A percentile compares a stretch with the other conserved stretches of the same genome.
These are phyloP conservation scores for Pteropus alecto DNA, from an alignment of 2,113 vertebrate species.

Conservation along the genomic window DNA sequence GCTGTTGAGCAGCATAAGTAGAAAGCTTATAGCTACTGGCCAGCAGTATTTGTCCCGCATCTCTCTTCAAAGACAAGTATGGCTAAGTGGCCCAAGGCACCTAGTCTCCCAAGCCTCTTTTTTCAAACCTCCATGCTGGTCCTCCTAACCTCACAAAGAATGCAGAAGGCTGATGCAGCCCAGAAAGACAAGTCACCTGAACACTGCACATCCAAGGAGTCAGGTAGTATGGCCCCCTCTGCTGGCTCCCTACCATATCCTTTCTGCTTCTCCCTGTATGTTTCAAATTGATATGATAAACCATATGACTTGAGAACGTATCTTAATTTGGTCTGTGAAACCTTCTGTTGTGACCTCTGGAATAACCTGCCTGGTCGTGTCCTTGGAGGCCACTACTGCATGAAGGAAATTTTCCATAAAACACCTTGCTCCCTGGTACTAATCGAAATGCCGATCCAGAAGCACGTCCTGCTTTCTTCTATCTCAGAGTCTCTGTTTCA, in stretches of 20 bases:
- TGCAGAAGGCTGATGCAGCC: neutral
- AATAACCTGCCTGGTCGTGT: neutral
- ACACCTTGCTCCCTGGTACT: neutral
- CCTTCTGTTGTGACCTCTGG: neutral
- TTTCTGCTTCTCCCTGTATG: neutral
- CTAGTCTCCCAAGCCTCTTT: neutral
- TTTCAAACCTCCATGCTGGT: neutral
- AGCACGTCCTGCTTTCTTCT: neutral
- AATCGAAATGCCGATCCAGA: neutral
- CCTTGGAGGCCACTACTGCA: fast-evolving
- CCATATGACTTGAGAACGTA: neutral
- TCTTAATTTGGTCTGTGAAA: neutral
- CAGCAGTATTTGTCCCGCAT: neutral
- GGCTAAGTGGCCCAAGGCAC: neutral
- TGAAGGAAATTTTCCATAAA: neutral
- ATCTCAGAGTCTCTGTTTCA: neutral
- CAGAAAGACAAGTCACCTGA: neutral
- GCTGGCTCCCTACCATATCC: neutral
- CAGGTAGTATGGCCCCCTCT: neutral
- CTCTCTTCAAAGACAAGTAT: neutral
- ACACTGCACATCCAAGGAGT: neutral
- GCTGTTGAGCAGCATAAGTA: neutral
- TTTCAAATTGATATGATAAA: neutral
- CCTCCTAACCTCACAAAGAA: neutral
- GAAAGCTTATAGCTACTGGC: neutral